phyloP scores from a whole-genome alignment of 1,140 invertebrate genomes.

The Atta texana region DNA sequence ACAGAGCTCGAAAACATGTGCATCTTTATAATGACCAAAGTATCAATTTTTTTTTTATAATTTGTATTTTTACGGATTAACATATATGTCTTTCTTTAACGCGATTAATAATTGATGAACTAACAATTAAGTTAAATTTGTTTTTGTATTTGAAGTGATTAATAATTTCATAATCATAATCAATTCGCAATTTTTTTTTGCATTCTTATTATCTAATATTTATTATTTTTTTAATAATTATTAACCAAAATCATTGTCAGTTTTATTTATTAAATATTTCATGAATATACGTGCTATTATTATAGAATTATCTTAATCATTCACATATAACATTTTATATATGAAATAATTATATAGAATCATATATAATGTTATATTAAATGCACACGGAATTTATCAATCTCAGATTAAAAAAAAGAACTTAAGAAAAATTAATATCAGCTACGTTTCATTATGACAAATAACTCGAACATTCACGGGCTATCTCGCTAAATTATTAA shows the following conservation, averaged over 20 bases:
- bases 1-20: constrained; percentile 39
- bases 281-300: not conserved
- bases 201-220: not conserved
- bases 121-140: not conserved
- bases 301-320: not conserved
- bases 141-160: not conserved
- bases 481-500: constrained; percentile 34
- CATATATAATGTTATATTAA: not conserved
- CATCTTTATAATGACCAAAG: not conserved
- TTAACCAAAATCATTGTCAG: not conserved
- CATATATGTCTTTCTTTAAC: not conserved
- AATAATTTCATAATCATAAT: not conserved
- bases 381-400: not conserved
- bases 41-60: not conserved
- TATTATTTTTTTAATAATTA: constrained; percentile 20
- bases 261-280: not conserved
- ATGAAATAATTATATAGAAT: not conserved
- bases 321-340: not conserved
- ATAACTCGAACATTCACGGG: not conserved
- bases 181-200: not conserved
- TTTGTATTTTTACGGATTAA: constrained; percentile 6
- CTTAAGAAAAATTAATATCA: not conserved
- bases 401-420: no score
- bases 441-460: not conserved
- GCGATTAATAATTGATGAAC: constrained; percentile 7